Evolutionary conservation across 2,888 invertebrate genomes (phyloP).

Genomic region (Nezara viridula): DNA sequence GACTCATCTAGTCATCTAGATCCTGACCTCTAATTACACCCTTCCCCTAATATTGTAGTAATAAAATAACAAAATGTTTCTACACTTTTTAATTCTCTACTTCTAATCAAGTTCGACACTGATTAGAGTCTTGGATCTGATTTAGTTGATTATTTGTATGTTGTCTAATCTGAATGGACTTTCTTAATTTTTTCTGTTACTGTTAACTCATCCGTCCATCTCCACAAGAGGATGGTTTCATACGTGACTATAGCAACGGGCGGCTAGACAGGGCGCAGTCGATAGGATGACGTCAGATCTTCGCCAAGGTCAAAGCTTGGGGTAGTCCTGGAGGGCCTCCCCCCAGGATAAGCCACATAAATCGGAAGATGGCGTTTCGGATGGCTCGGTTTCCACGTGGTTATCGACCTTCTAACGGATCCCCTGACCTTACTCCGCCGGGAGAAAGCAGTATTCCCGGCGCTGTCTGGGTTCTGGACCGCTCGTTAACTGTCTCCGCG

Average conservation of each 20-base stretch:
- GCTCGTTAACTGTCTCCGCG: conserved; percentile 6
- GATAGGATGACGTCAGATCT: conserved; percentile 4
- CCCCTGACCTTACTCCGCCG: not conserved
- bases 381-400: conserved; percentile 34
- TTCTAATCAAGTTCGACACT: too few species aligned
- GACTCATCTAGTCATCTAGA: too few species aligned
- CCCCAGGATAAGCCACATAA: not conserved
- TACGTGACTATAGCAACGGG: conserved; percentile 20
- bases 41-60: too few species aligned
- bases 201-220: not conserved
- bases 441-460: conserved; percentile 14
- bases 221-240: not conserved
- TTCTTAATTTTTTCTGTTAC: not conserved
- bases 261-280: conserved; percentile 32
- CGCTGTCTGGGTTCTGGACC: conserved; percentile 12
- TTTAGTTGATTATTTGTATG: too few species aligned
- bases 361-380: conserved; percentile 9
- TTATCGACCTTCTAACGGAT: conserved; percentile 16
- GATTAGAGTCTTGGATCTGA: too few species aligned
- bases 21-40: too few species aligned
- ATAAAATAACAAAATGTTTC: too few species aligned
- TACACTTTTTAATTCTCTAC: too few species aligned
- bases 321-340: conserved; percentile 37
- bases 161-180: too few species aligned
- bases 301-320: not conserved